Percentiles rank a stretch among this genome's conserved stretches.
Evolutionary conservation across 2,888 invertebrate species (phyloP).

Genomic region (Pterostichus madidus): DNA sequence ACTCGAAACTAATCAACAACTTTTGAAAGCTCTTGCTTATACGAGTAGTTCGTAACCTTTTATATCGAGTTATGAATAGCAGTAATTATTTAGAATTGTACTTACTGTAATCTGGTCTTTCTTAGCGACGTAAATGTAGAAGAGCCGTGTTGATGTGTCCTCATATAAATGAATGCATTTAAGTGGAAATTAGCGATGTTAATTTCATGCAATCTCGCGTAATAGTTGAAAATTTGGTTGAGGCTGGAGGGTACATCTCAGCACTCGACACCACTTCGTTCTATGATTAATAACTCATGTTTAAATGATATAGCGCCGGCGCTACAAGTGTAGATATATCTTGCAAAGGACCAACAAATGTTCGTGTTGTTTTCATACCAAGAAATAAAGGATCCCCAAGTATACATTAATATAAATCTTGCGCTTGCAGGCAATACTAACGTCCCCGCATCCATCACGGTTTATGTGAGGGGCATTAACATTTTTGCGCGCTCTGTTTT

Average conservation of each 20-base stretch:
- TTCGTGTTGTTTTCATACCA: constrained; percentile 56
- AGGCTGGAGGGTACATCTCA: background rate
- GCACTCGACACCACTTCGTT: background rate
- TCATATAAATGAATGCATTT: constrained; percentile 34
- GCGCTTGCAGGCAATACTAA: constrained; percentile 51
- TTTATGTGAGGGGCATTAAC: constrained; percentile 63
- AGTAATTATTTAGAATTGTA: too few relatives aligned
- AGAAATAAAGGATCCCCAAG: constrained; percentile 56
- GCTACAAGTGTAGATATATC: constrained; percentile 54
- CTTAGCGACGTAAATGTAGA: too few relatives aligned
- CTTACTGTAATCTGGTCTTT: too few relatives aligned
- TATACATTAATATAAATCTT: constrained; percentile 65
- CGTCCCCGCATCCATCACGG: constrained; percentile 59
- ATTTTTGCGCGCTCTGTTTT: constrained; percentile 60
- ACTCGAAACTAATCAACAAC: too few relatives aligned
- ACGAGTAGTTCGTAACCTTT: too few relatives aligned
- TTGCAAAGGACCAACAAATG: constrained; percentile 55
- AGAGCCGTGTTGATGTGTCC: too few relatives aligned
- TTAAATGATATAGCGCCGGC: constrained; percentile 37
- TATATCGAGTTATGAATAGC: too few relatives aligned
- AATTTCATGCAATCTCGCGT: constrained; percentile 13
- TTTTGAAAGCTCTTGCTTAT: too few relatives aligned
- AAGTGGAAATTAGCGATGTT: constrained; percentile 3
- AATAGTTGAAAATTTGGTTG: constrained; percentile 15
- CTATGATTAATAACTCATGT: constrained; percentile 38